Base-by-base conservation (phyloP, 2,888 invertebrate genomes). In the Podabrus alpinus region DNA sequence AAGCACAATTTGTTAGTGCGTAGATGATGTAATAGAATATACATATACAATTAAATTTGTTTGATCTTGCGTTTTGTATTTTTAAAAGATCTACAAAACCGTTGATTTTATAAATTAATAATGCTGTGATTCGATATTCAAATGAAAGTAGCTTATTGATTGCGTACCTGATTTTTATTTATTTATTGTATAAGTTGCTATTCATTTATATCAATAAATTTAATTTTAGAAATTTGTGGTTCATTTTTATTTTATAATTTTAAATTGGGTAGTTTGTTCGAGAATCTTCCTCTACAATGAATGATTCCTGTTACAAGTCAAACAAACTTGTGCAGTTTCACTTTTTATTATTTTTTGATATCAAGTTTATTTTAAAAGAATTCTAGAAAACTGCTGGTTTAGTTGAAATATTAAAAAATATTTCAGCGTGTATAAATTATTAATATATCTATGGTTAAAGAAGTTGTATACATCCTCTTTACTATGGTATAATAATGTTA, bases 1-100 rank as follows among this genome's bases (percentile, higher is more conserved):
- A 68, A 45, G 74, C 74, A 74, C 74, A 74, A 70, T 61, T 45
- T 74, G 66, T 70, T 69, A 68, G 24, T 69, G 73, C 66, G 69
- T 66, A 59, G 17, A 59, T 59, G 68, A 45, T 67, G 66, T 69
- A 69, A 69, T 69, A 68, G 68, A 73, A 69, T 69, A 73, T 69
- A 19, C 69, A 68, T 73, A 69, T 64, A 64, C 45, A 21, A 69
- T 64, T 15, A 73, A 69, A 68, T 59, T 59, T 61, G 59, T 71
- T 71, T 66, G 24, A 66, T 59, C 67, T 17, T 59, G 11, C 45
- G 45, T 45, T 45, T 45, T 45, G 45, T 45, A 45, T 45, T 45
- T 45, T n/a, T 45, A 45, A 45, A 29, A 45, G n/a, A 45, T 45
- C 45, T 45, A 45, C 45, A 45, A 45, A 45, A 45, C n/a, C 45